phyloP scores from a whole-genome alignment of 2,888 invertebrate genomes.

The Atethmia centrago region DNA sequence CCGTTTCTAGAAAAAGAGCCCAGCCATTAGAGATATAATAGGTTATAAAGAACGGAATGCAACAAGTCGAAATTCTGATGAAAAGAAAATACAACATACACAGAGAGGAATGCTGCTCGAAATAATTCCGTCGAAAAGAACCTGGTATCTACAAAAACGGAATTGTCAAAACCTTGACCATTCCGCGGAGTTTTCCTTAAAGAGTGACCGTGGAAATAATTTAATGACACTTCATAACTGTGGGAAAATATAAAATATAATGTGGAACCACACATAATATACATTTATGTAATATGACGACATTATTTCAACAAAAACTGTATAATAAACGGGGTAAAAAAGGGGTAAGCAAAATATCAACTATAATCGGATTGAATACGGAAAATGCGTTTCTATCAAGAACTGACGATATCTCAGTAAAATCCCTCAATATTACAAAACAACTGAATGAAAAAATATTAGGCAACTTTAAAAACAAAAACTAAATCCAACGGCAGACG shows the following conservation, averaged over 20 bases:
- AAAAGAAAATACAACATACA: not conserved
- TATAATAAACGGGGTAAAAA: not conserved
- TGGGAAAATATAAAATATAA: constrained; percentile 37
- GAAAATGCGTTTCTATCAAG: no score
- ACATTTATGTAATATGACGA: constrained; percentile 9
- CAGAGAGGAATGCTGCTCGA: no score
- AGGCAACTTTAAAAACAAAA: not conserved
- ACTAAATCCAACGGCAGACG: not conserved
- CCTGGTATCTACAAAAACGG: not conserved
- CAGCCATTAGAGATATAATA: not conserved
- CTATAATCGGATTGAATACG: no score
- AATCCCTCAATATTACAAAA: not conserved
- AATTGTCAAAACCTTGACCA: constrained; percentile 32
- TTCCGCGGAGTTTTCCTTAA: constrained; percentile 43
- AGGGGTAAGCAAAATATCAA: not conserved
- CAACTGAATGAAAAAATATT: not conserved
- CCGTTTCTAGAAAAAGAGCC: no score
- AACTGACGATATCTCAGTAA: not conserved
- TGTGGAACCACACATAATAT: constrained; percentile 27
- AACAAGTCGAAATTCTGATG: not conserved
- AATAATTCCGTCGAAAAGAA: not conserved
- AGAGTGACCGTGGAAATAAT: constrained; percentile 47
- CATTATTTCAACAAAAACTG: not conserved
- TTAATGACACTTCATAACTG: constrained; percentile 40
- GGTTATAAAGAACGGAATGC: not conserved